Base-by-base conservation (phyloP, 2,888 invertebrate species). In the Dione juno region DNA sequence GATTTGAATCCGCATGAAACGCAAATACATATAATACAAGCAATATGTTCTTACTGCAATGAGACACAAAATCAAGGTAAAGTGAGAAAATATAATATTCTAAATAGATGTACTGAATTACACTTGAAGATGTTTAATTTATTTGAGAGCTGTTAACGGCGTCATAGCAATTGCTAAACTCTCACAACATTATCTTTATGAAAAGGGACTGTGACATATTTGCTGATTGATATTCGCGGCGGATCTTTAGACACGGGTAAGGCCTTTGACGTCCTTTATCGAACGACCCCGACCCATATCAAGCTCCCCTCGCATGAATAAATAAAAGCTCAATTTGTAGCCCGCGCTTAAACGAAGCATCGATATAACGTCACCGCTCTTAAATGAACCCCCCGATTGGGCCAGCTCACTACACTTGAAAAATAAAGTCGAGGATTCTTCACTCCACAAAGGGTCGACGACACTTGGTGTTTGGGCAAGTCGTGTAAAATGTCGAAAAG, bases 321-420 rank as follows among this genome's bases (percentile, higher is more conserved):
- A 92, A 90, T 91, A 91, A 91, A 90, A 86, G 87, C 88, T 89
- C 90, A 90, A 90, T 90, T 92, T 90, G 92, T 89, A 86, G 86
- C 88, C 84, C 83, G 84, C 85, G 88, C 85, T 87, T 86, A 85
- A 85, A 85, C 81, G 82, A 86, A 82, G 84, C 86, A 83, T 85
- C 85, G 85, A 86, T 85, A 83, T 83, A 84, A 83, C 81, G 78
- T 80, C 81, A 70, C 82, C 84, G 82, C 76, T 84, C 79, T 83
- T 82, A 85, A 83, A 83, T 85, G 84, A 84, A 78, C 85, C 83
- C 82, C 80, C 77, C 77, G 80, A 79, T 82, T 77, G 77, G 78
- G 75, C 75, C 74, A 78, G 76, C 78, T 78, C 76, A 77, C 72
- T 80, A 78, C 76, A 75, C 67, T 66, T 67, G 74, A 72, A 75